A percentile compares a stretch with the other conserved stretches of the same genome.
Conservation (phyloP, 1,140 invertebrate genomes). For the Calycopis cecrops region DNA sequence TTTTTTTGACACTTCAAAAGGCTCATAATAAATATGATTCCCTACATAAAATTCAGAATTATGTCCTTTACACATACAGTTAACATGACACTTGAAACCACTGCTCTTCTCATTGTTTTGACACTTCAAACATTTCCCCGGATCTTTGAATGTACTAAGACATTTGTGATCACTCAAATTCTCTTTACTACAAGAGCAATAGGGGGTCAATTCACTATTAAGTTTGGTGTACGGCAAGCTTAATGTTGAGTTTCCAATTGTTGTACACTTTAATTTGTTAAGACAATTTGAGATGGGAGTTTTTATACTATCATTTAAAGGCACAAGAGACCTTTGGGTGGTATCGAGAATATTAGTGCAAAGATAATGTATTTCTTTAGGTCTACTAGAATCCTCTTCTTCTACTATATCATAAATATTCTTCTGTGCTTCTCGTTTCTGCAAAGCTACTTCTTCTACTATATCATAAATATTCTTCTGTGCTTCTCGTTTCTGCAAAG, state of each 20-base stretch:
- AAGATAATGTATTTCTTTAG: conserved; percentile 69
- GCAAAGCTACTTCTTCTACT: conserved; percentile 37
- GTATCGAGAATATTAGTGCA: conserved; percentile 69
- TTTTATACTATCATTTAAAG: conserved; percentile 35
- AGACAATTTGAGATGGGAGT: conserved; percentile 72
- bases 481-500: conserved; percentile 70
- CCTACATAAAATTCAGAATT: conserved; percentile 51
- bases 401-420: conserved; percentile 47
- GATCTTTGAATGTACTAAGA: conserved; percentile 31
- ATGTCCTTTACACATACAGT: conserved; percentile 46
- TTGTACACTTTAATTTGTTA: conserved; percentile 73
- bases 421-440: conserved; percentile 63
- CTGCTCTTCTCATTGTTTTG: conserved; percentile 40
- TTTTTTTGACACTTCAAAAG: conserved; percentile 29
- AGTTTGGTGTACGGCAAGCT: conserved; percentile 62
- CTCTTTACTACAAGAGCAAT: conserved; percentile 43
- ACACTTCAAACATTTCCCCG: conserved; percentile 53
- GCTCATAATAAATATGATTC: conserved; percentile 65
- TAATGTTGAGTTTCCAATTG: conserved; percentile 50
- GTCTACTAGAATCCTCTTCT: conserved; percentile 37
- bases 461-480: conserved; percentile 46
- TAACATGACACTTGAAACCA: conserved; percentile 63
- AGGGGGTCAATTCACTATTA: conserved; percentile 35
- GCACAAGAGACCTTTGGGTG: conserved; percentile 45
- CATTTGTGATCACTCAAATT: conserved; percentile 28